Base-by-base conservation (phyloP, 2,113 vertebrate genomes). In the Gymnogyps californianus region DNA sequence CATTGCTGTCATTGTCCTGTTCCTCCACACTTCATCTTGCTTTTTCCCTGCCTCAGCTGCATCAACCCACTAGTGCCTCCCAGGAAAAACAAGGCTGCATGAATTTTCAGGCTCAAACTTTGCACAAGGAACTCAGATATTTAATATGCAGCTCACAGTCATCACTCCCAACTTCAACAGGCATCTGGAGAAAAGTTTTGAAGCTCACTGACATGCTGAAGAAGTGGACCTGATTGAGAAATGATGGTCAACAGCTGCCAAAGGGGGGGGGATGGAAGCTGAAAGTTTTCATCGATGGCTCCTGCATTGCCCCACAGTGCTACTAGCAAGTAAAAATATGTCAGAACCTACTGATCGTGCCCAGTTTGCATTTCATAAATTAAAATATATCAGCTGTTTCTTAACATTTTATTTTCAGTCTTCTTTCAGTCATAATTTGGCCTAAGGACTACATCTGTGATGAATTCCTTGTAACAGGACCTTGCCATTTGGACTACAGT, bases 401-500 rank as follows among this genome's bases (percentile, higher is more conserved):
- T 92, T 94, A 88, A 91, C 55, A 78, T 94, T 97, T 98, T 92
- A 90, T 96, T 77, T 97, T 74, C 72, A 80, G 90, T 95, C 95
- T 92, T 96, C 54, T 87, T 87, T 95, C 11, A 3, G 87, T 93
- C 62, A 72, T 91, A 95, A 97, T 95, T 96, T 96, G 85, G 88
- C 93, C 93, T 87, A 92, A 92, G 96, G 91, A 90, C 55, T 93
- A 77, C 49, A 95, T 96, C 93, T 86, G 87, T 91, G 95, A 95
- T 92, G 44, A 97, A 92, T 96, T 97, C 65, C 76, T 89, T 87
- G 62, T 87, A 92, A 88, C 86, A 91, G 54, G 65, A 95, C 78
- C 55, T 85, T 96, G 52, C 70, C 92, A 95, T 96, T 97, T 95
- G 92, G 89, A 57, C 87, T 94, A 22, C 34, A 88, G 91, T 97